These are phyloP conservation scores for Ischnura elegans DNA, from an alignment of 2,888 invertebrate species.

Conservation along the genomic window DNA sequence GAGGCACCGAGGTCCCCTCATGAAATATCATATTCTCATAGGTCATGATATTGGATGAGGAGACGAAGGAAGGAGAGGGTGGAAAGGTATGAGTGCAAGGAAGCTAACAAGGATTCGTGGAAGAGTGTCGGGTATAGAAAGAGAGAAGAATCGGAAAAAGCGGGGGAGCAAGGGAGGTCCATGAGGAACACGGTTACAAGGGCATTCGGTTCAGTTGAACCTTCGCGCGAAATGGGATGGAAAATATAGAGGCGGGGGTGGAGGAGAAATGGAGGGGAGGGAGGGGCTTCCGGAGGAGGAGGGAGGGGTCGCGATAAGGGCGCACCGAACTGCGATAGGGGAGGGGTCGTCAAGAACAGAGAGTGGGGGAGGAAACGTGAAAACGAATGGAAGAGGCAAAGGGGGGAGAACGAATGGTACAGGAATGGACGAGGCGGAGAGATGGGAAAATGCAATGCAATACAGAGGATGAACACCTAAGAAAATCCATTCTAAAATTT, in stretches of 20 bases:
- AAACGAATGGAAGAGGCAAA: neutral
- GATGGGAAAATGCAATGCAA: too few species aligned
- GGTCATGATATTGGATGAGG: neutral
- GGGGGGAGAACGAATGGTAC: neutral
- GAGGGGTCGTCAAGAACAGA: neutral
- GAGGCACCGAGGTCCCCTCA: too few species aligned
- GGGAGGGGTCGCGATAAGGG: neutral
- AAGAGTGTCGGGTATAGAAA: neutral
- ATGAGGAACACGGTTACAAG: conserved; percentile 53
- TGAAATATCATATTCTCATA: too few species aligned
- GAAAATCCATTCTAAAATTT: too few species aligned
- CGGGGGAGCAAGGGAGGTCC: conserved; percentile 3
- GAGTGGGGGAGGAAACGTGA: neutral
- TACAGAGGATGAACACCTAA: too few species aligned
- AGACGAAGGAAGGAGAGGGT: neutral
- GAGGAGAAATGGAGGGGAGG: neutral
- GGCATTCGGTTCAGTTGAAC: conserved; percentile 67
- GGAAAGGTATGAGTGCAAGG: neutral
- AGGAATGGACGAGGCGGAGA: neutral
- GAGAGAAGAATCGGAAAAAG: neutral
- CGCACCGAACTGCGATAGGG: neutral
- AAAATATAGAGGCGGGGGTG: neutral
- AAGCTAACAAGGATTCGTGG: neutral
- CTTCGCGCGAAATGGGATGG: conserved; percentile 63
- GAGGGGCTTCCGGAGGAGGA: neutral